phyloP scores from a whole-genome alignment of 2,797 vertebrate species.

The Lagorchestes hirsutus region DNA sequence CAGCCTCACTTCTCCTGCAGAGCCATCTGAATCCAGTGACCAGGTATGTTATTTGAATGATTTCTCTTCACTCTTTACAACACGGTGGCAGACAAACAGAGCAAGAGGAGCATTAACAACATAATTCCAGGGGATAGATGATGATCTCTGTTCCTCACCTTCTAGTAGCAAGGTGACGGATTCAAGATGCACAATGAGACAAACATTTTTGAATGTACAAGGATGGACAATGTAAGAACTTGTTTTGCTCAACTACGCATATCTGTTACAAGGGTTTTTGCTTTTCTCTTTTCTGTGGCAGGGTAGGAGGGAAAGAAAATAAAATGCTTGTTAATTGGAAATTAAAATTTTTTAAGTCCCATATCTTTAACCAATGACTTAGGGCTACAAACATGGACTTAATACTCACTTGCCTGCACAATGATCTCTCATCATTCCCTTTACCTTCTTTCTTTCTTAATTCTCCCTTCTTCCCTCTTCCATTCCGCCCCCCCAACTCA shows the following conservation, averaged over 20 bases:
- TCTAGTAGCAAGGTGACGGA: background rate
- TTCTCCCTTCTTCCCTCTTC: background rate
- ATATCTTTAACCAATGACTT: background rate
- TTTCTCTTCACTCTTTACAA: slow-evolving; percentile 8
- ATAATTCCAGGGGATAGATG: background rate
- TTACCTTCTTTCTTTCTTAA: background rate
- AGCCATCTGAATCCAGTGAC: too few species aligned
- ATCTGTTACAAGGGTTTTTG: background rate
- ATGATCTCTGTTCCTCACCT: background rate
- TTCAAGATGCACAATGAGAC: background rate
- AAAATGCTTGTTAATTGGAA: background rate
- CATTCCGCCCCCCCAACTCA: background rate
- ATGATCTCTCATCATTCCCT: background rate
- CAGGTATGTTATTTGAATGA: slow-evolving; percentile 15
- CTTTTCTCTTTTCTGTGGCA: background rate
- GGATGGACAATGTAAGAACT: background rate
- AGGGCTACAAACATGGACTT: background rate
- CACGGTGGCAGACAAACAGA: background rate
- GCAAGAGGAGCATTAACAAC: background rate
- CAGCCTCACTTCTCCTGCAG: too few species aligned
- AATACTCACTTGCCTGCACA: background rate
- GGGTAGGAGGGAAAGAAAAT: background rate
- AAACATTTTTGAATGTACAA: background rate
- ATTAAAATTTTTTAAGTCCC: background rate
- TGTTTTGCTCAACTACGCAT: background rate